Evolutionary conservation across 1,140 invertebrate genomes (phyloP).

Genomic region (Whitmania pigra): DNA sequence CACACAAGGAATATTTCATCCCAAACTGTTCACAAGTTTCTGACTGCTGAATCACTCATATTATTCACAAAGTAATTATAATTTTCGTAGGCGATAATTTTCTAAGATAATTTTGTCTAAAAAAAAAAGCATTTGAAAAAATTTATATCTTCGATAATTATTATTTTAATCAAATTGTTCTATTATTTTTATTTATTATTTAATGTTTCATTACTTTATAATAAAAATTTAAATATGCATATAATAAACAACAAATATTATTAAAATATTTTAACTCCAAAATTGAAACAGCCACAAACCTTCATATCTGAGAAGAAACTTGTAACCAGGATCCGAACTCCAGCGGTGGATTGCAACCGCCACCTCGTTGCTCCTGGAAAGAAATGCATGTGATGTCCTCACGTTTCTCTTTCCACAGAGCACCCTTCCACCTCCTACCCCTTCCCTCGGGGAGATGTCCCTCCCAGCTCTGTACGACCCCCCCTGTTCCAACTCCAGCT

Average conservation of each 20-base stretch:
- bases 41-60: no score
- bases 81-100: no score
- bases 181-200: no score
- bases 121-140: no score
- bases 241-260: not conserved
- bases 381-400: not conserved
- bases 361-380: constrained; percentile 5
- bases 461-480: not conserved
- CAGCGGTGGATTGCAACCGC: not conserved
- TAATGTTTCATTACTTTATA: no score
- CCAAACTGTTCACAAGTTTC: no score
- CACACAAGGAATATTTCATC: no score
- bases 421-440: not conserved
- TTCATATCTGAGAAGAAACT: constrained; percentile 4
- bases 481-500: not conserved
- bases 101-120: no score
- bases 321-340: not conserved
- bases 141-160: no score
- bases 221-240: no score
- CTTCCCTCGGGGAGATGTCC: not conserved
- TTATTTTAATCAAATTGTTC: no score
- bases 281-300: not conserved
- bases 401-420: not conserved
- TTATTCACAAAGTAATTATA: no score
- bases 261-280: not conserved